Evolutionary conservation across 2,113 vertebrate species (phyloP), one percentile per base, ranked within the genome.

Genomic region (Tragelaphus scriptus): DNA sequence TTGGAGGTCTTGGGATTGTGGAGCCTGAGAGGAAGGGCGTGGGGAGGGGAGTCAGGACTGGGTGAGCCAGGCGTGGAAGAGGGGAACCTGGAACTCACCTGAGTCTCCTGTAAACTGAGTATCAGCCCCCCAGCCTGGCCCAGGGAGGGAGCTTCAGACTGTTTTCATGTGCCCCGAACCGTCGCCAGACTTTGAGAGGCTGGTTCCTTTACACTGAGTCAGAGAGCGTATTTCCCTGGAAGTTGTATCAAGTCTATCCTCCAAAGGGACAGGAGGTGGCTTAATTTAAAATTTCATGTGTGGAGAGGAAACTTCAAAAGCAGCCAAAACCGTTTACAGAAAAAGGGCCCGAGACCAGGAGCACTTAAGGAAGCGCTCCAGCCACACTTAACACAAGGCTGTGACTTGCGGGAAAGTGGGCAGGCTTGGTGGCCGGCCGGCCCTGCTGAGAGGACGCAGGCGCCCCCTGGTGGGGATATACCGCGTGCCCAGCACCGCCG

Each of bases 401-500:
- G 23, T 12, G 58, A 49, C 23, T 32, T 40, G 75, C 82, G 26
- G 6, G 49, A 30, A 1, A 90, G 63, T 26, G 5, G 84, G 53
- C 28, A 21, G 21, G 7, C 1, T 0, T 8, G 49, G 36, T 9
- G 63, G 30, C 8, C 17, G 7, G 51, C 80, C 16, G 11, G 53
- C 26, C 56, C 56, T 17, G 58, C 30, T 6, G 5, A 3, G 32
- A 21, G 49, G 10, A 23, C 30, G 30, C 75, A 10, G 36, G 36
- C 30, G 32, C 30, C 58, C 32, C 2, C 23, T 26, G 11, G 5
- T 71, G 71, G 77, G 59, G 25, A 40, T 0, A 15, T 26, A 1
- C n/a, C 17, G 0, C 9, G 16, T 8, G 49, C 49, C 3, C 1
- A 2, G 36, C 59, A 17, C 8, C 0, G 23, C 21, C 23, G 3